Evolutionary conservation across 2,113 vertebrate genomes (phyloP), one percentile per base, ranked within the genome.

Genomic region (Hydropotes inermis): DNA sequence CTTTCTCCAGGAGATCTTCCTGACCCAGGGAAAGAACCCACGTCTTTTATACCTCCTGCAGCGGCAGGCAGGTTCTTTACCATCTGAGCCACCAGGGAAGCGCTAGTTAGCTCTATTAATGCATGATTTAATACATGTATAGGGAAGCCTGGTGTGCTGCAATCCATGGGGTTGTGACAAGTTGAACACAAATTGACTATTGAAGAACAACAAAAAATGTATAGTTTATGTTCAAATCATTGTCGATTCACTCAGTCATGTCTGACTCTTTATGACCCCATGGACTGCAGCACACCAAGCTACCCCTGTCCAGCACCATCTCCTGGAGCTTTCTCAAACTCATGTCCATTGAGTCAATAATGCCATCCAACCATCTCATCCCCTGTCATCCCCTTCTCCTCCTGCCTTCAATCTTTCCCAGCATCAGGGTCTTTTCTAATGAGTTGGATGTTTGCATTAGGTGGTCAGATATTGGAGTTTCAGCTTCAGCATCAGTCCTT

Each of bases 101-200:
- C 1, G 25, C 74, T 28, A 28, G 9, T 36, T 70, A 70, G 11
- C 64, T 70, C 4, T 70, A 70, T 70, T 70, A 70, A n/a, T 36
- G 17, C 5, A 36, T 39, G 39, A 74, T 25, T 74, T 39, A 25
- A 74, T 74, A 13, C 67, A 39, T 25, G 11, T 21, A 39, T 25
- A 74, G 11, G 36, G 36, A 74, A 39, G 67, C 11, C 67, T 74
- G n/a, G 67, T 0, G 0, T 74, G 67, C 67, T 74, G 67, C 67
- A 74, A 25, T 6, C 67, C 36, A 74, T 39, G 21, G 36, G 36
- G 2, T 39, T 39, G 21, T 1, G 0, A 74, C 2, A 0, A 12
- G 36, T 25, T 39, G 67, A 11, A 74, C 67, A 39, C 36, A 39
- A 74, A 2, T 39, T 74, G 67, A 36, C 11, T 23, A 74, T 25